Evolutionary conservation across 2,113 vertebrate species (phyloP), one percentile per base, ranked within the genome.

Genomic region (Excalfactoria chinensis): DNA sequence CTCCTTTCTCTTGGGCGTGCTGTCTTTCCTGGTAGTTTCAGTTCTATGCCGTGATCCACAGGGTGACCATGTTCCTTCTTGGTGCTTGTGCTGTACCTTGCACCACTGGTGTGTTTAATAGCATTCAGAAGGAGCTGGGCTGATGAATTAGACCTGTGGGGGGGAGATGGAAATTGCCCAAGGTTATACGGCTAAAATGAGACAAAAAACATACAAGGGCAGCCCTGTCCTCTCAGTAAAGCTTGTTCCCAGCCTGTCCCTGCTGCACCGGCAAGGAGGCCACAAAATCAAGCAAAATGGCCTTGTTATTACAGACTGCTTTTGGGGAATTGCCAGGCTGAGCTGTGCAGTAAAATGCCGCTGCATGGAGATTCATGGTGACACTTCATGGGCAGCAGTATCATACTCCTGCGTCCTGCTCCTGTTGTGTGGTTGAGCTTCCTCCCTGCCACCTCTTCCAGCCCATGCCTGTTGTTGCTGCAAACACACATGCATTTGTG

Each of bases 31-130:
- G 44, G 26, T 22, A 18, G 26, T 17, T 13, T 89, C 51, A 86
- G 56, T 41, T 87, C 67, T 63, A 30, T 79, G 40, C 13, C 1
- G 0, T 0, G 0, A 43, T 56, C 32, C 62, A 74, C 4, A 10
- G 69, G 41, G 18, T 18, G n/a, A 0, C 1, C 1, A 2, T 13
- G 18, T 13, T 23, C 11, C 30, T 82, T 40, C 66, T 74, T 12
- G 25, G 17, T 17, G 9, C 21, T 67, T 35, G 34, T 49, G 44
- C 37, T 30, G 1, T 17, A 20, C 28, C 26, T 92, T 41, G 43
- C 32, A n/a, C 11, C 30, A 23, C 6, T 0, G 0, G 4, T 51
- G 30, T 21, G 23, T 74, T 83, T 63, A 9, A 41, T 30, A 43
- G 46, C 8, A 20, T 20, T 19, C 3, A 6, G 19, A 40, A 13